Conservation (phyloP, 2,888 invertebrate species). For the Pachymerium ferrugineum region DNA sequence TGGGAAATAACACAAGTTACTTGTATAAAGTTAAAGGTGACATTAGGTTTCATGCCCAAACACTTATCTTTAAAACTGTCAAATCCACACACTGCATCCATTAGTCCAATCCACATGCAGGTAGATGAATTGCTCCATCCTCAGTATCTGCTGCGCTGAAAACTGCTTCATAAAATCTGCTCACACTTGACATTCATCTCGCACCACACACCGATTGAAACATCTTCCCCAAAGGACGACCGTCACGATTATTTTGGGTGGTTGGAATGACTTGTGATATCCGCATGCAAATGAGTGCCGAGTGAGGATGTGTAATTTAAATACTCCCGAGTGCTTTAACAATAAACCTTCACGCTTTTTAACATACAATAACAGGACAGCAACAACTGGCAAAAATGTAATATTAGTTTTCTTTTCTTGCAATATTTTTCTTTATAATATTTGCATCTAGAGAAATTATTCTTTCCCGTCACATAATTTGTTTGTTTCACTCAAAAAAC, state of each 20-base stretch:
- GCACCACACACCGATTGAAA: too few relatives aligned
- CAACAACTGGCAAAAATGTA: neutral
- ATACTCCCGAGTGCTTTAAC: neutral
- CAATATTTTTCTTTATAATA: neutral
- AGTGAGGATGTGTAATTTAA: neutral
- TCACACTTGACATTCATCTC: too few relatives aligned
- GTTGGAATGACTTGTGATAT: neutral
- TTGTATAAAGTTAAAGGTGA: neutral
- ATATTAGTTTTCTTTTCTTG: neutral
- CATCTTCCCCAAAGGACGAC: neutral
- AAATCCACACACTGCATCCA: conserved; percentile 13
- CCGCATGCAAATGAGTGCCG: neutral
- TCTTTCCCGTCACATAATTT: neutral
- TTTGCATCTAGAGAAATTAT: neutral
- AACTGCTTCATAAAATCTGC: neutral
- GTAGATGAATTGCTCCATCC: conserved; percentile 1
- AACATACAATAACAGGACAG: neutral
- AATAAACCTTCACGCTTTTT: neutral
- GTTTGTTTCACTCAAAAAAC: neutral
- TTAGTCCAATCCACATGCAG: conserved; percentile 4
- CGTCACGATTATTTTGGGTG: neutral
- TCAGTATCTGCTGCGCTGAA: neutral
- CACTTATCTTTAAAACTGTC: neutral
- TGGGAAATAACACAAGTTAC: neutral
- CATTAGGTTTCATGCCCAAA: conserved; percentile 2